A percentile compares a stretch with the other conserved stretches of the same genome.
Conservation (phyloP, 2,888 invertebrate species). For the Eurytoma californica region DNA sequence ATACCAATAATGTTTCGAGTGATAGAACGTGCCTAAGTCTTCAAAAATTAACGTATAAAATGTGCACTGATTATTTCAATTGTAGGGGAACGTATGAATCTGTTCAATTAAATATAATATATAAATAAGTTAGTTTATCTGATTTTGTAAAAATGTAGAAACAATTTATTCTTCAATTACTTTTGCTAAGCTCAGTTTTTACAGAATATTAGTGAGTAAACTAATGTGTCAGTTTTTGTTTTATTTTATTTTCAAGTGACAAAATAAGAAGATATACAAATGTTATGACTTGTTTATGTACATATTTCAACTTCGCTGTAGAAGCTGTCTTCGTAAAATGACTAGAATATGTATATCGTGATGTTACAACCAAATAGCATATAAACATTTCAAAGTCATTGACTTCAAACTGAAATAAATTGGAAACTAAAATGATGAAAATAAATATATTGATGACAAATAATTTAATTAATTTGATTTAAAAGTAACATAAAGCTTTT, state of each 20-base stretch:
- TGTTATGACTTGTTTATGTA: constrained; percentile 14
- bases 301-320: constrained; percentile 24
- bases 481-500: too few species aligned
- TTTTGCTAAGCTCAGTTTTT: neutral
- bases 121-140: neutral
- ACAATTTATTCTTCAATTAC: neutral
- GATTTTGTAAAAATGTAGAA: constrained; percentile 7
- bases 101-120: neutral
- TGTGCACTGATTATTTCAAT: neutral
- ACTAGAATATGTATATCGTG: constrained; percentile 1
- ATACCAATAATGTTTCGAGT: constrained; percentile 34
- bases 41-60: constrained; percentile 29
- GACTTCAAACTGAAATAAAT: too few species aligned
- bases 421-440: too few species aligned
- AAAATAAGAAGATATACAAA: neutral
- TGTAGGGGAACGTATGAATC: neutral
- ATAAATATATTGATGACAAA: too few species aligned
- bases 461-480: too few species aligned
- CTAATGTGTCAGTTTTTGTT: neutral
- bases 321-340: neutral
- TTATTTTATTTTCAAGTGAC: neutral
- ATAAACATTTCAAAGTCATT: too few species aligned
- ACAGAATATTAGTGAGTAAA: neutral
- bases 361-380: too few species aligned
- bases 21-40: constrained; percentile 52